Evolutionary conservation across 2,888 invertebrate genomes (phyloP).

Genomic region (Quadroppia sp.): DNA sequence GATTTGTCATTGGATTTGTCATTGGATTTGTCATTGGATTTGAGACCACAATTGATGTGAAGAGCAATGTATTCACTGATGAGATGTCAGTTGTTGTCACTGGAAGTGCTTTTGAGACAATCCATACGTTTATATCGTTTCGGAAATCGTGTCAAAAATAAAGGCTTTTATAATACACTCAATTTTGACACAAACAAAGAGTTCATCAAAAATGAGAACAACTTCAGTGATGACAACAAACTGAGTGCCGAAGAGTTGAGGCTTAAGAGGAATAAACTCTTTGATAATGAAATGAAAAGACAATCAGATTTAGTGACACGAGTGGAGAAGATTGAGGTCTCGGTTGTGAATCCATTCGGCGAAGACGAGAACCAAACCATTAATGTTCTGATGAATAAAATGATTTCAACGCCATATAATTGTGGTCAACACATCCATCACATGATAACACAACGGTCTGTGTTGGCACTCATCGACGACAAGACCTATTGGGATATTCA

Average conservation of each 20-base stretch:
- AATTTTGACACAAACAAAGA: not conserved
- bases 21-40: not conserved
- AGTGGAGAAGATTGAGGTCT: slow-evolving; percentile 84
- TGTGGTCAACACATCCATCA: slow-evolving; percentile 82
- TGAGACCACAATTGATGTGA: not conserved
- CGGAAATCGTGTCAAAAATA: not conserved
- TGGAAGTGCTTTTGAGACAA: not conserved
- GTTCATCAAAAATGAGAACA: not conserved
- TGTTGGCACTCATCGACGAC: slow-evolving; percentile 65
- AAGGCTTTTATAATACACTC: slow-evolving; percentile 36
- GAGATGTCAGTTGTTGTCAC: not conserved
- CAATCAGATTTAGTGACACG: slow-evolving; percentile 71
- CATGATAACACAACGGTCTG: slow-evolving; percentile 65
- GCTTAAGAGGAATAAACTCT: slow-evolving; percentile 57
- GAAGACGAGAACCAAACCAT: slow-evolving; percentile 59
- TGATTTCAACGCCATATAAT: slow-evolving; percentile 83
- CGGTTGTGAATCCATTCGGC: slow-evolving; percentile 66
- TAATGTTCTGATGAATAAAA: slow-evolving; percentile 80
- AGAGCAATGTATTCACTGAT: not conserved
- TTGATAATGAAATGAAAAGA: slow-evolving; percentile 68
- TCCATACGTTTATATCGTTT: slow-evolving; percentile 37
- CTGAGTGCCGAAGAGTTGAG: slow-evolving; percentile 10
- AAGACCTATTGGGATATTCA: slow-evolving; percentile 89
- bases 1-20: no score
- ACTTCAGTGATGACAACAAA: not conserved